Evolutionary conservation across 2,888 invertebrate genomes (phyloP).

Genomic region (Thereva nobilitata): DNA sequence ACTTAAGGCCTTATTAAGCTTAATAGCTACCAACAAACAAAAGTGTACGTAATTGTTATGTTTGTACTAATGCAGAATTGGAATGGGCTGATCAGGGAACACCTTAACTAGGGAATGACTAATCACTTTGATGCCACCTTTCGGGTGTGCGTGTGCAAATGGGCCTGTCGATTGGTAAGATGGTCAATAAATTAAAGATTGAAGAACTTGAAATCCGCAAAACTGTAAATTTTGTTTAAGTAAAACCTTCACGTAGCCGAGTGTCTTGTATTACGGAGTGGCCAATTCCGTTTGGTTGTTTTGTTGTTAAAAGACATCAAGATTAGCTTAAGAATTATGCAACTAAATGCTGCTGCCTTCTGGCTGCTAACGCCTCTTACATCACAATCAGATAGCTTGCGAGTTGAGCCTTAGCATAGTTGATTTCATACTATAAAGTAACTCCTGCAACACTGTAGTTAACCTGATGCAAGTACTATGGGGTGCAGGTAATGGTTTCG

Average conservation of each 20-base stretch:
- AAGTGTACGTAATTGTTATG: no score
- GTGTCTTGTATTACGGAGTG: background rate
- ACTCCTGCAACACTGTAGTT: no score
- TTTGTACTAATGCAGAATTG: no score
- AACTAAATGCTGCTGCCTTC: conserved; percentile 8
- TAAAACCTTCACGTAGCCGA: conserved; percentile 24
- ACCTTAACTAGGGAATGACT: no score
- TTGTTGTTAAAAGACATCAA: conserved; percentile 20
- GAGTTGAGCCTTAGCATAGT: conserved; percentile 13
- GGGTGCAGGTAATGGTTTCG: no score
- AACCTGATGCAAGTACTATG: no score
- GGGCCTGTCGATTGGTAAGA: no score
- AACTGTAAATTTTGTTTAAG: conserved; percentile 21
- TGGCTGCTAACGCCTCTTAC: conserved; percentile 20
- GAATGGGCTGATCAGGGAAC: no score
- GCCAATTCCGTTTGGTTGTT: background rate
- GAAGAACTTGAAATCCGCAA: background rate
- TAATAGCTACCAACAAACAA: no score
- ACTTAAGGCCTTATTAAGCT: background rate
- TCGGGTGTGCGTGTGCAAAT: no score
- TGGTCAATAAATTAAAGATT: no score
- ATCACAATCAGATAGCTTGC: conserved; percentile 22
- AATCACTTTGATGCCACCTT: no score
- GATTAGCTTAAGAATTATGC: conserved; percentile 8
- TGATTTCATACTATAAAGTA: background rate